These are phyloP conservation scores for Urocitellus parryii DNA, from an alignment of 2,113 vertebrate species.

Conservation along the genomic window DNA sequence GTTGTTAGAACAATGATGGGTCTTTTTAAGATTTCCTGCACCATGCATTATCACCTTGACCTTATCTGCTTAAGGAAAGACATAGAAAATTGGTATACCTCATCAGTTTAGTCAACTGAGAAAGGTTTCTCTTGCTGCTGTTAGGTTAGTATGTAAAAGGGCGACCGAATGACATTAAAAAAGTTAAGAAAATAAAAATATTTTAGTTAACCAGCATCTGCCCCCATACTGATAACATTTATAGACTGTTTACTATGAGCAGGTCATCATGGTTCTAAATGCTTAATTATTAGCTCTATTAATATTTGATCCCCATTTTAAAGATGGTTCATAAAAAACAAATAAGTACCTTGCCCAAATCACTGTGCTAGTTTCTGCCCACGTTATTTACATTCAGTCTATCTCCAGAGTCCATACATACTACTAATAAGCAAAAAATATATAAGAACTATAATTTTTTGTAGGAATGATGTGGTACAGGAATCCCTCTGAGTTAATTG, in stretches of 20 bases:
- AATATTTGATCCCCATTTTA: neutral
- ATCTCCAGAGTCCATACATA: neutral
- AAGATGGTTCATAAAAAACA: neutral
- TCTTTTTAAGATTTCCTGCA: neutral
- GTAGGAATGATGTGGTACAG: neutral
- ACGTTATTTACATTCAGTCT: neutral
- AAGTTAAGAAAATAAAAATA: neutral
- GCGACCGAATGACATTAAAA: neutral
- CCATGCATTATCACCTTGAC: neutral
- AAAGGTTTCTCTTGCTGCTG: neutral
- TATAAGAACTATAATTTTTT: neutral
- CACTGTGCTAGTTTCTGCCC: neutral
- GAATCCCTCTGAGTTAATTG: neutral
- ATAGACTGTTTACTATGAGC: neutral
- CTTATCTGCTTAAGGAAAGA: neutral
- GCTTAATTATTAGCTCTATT: neutral
- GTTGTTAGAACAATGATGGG: neutral
- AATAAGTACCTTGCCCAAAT: neutral
- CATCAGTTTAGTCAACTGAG: neutral
- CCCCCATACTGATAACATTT: neutral
- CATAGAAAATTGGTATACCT: neutral
- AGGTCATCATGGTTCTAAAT: neutral
- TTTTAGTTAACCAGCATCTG: neutral
- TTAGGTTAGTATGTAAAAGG: neutral
- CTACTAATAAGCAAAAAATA: neutral